Conservation (phyloP, 2,113 vertebrate species). For the Chionodraco myersi region DNA sequence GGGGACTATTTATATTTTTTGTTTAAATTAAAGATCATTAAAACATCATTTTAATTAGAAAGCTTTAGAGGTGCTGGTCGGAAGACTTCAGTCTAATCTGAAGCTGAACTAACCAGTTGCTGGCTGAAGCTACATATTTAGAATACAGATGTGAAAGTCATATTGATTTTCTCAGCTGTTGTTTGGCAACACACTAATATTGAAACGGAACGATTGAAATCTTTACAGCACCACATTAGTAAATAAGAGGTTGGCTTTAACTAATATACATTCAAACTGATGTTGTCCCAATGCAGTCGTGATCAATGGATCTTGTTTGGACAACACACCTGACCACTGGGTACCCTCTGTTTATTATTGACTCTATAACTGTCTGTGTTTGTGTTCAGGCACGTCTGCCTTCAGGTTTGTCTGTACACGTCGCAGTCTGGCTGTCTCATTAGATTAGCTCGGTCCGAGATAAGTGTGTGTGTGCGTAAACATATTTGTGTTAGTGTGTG, state of each 20-base stretch:
- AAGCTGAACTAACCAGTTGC: not conserved
- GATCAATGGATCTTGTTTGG: not conserved
- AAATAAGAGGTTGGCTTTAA: not conserved
- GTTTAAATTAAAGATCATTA: not conserved
- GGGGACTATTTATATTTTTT: not conserved
- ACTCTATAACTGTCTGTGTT: slow-evolving; percentile 22
- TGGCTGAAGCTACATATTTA: not conserved
- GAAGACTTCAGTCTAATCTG: not conserved
- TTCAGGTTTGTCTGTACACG: slow-evolving; percentile 42
- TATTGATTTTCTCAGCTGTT: not conserved
- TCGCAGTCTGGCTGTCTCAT: slow-evolving; percentile 67
- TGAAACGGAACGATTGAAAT: slow-evolving; percentile 42
- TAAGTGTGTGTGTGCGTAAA: slow-evolving; percentile 32
- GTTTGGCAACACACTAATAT: slow-evolving; percentile 5
- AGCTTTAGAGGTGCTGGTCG: not conserved
- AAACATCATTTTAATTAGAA: not conserved
- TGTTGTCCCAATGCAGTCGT: slow-evolving; percentile 19
- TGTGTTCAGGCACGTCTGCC: slow-evolving; percentile 35
- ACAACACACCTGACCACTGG: slow-evolving; percentile 5
- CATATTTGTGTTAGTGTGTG: slow-evolving; percentile 33
- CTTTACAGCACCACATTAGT: not conserved
- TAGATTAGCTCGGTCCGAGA: slow-evolving; percentile 48
- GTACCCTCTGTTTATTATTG: slow-evolving; percentile 14
- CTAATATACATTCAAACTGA: slow-evolving; percentile 8
- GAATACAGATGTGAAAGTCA: not conserved